A percentile compares a stretch with the other conserved stretches of the same genome.
These are phyloP conservation scores for Zaprionus davidi DNA, from an alignment of 1,140 invertebrate genomes.

Conservation along the genomic window DNA sequence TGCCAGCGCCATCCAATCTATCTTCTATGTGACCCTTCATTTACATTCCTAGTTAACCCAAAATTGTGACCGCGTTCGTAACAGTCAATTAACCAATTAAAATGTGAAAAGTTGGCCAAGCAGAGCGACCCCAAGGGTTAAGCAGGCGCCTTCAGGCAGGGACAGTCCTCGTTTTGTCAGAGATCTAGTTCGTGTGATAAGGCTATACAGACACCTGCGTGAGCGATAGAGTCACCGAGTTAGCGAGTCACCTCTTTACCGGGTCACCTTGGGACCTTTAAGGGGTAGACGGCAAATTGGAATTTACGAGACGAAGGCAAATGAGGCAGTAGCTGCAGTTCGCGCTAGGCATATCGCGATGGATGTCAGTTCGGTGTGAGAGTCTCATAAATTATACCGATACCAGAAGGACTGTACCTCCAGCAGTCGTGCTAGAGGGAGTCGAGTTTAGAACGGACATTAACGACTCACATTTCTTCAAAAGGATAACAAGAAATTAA, in stretches of 20 bases:
- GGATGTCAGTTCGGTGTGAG: conserved; percentile 56
- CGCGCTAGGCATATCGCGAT: conserved; percentile 15
- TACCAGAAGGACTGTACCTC: conserved; percentile 30
- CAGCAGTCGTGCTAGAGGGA: not conserved
- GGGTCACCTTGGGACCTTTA: not conserved
- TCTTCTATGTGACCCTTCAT: conserved; percentile 25
- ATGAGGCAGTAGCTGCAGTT: conserved; percentile 40
- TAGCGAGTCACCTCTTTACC: conserved; percentile 19
- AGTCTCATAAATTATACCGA: conserved; percentile 39
- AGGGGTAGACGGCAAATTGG: conserved; percentile 30
- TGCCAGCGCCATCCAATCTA: conserved; percentile 8
- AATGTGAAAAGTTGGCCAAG: conserved; percentile 52
- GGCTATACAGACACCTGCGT: conserved; percentile 45
- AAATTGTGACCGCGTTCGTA: conserved; percentile 38
- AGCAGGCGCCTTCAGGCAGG: conserved; percentile 18
- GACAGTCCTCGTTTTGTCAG: conserved; percentile 32
- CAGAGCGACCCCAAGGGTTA: conserved; percentile 42
- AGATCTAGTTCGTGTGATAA: conserved; percentile 46
- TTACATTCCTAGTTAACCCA: conserved; percentile 50
- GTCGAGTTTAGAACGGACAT: conserved; percentile 15
- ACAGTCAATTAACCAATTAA: conserved; percentile 65
- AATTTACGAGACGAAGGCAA: conserved; percentile 49
- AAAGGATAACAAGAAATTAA: conserved; percentile 70
- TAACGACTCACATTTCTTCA: conserved; percentile 55
- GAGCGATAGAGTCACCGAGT: conserved; percentile 7